Conservation (phyloP, 2,113 vertebrate species). For the Microcebus tavaratra region DNA sequence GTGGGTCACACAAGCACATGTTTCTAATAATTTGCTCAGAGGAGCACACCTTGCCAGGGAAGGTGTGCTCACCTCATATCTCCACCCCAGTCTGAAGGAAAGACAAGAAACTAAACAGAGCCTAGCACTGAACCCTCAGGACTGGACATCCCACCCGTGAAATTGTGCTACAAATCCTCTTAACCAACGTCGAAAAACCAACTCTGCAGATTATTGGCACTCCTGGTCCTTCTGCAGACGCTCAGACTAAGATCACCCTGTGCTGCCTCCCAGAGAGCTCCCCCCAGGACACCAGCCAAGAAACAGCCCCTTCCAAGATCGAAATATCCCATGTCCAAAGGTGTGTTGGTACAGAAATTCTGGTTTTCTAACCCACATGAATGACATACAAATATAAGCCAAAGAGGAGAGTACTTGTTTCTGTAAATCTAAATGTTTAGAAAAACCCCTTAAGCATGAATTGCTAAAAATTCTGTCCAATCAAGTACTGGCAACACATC, state of each 20-base stretch:
- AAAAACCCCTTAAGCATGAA: background rate
- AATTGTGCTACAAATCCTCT: background rate
- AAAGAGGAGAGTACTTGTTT: background rate
- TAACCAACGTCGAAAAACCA: background rate
- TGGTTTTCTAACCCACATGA: background rate
- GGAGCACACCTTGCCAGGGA: background rate
- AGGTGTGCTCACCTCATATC: too few species aligned
- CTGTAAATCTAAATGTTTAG: background rate
- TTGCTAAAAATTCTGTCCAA: background rate
- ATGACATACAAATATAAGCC: background rate
- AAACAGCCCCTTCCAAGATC: background rate
- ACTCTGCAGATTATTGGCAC: too few species aligned
- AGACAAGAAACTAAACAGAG: background rate
- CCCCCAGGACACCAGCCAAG: background rate
- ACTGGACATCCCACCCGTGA: background rate
- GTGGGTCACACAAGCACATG: accelerated
- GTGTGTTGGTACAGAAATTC: background rate
- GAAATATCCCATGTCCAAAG: background rate
- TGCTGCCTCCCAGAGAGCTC: too few species aligned
- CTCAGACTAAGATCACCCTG: background rate
- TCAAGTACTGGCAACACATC: background rate
- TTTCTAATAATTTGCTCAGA: background rate
- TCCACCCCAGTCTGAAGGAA: background rate
- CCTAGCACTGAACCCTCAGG: background rate
- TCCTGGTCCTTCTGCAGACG: background rate